phyloP scores from a whole-genome alignment of 2,888 invertebrate species.

The Graphium colonna region DNA sequence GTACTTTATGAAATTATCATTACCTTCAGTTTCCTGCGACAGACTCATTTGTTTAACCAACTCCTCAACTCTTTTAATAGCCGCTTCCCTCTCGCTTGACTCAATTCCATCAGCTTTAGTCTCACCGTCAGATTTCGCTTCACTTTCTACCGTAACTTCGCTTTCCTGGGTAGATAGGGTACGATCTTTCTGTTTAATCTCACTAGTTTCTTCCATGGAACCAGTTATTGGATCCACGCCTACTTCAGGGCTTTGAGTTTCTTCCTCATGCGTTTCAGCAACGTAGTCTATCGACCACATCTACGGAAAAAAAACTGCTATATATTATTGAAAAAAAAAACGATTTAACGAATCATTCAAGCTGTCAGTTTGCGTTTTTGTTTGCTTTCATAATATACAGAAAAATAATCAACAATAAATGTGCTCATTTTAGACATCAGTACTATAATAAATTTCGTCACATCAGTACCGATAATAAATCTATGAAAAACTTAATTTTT shows the following conservation, averaged over 20 bases:
- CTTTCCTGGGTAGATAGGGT: slow-evolving; percentile 48
- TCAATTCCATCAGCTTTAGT: slow-evolving; percentile 49
- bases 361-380: too few species aligned
- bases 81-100: slow-evolving; percentile 58
- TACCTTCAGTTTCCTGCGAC: slow-evolving; percentile 83
- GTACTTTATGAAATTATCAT: too few species aligned
- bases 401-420: too few species aligned
- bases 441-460: too few species aligned
- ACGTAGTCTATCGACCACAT: slow-evolving; percentile 99
- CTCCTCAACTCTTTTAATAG: slow-evolving; percentile 81
- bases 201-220: slow-evolving; percentile 46
- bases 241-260: slow-evolving; percentile 67
- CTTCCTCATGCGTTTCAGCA: slow-evolving; percentile 66
- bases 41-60: slow-evolving; percentile 91
- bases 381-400: too few species aligned
- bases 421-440: too few species aligned
- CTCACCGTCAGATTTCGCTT: slow-evolving; percentile 36
- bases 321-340: too few species aligned
- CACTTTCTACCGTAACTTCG: slow-evolving; percentile 44
- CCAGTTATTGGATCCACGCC: slow-evolving; percentile 49
- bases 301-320: slow-evolving; percentile 72
- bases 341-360: too few species aligned
- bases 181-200: slow-evolving; percentile 43
- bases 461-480: slow-evolving; percentile 6
- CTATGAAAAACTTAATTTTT: background rate